A percentile compares a stretch with the other conserved stretches of the same genome.
Evolutionary conservation across 2,888 invertebrate species (phyloP).

Genomic region (Drosophila tripunctata): DNA sequence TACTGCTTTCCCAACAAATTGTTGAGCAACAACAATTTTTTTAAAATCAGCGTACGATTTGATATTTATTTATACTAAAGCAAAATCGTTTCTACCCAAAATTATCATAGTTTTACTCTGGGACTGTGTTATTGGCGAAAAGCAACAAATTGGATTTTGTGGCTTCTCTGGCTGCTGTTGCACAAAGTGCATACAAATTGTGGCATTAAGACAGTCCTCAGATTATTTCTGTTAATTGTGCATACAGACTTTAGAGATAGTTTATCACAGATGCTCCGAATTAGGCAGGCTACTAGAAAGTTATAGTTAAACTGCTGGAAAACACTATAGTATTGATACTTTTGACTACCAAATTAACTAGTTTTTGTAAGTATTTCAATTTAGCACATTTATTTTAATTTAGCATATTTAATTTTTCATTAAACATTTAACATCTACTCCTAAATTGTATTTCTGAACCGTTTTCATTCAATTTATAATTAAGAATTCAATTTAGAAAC

Average conservation of each 20-base stretch:
- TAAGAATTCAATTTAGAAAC: too few relatives aligned
- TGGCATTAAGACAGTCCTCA: not conserved
- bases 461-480: too few relatives aligned
- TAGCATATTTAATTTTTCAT: too few relatives aligned
- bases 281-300: too few relatives aligned
- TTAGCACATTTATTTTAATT: too few relatives aligned
- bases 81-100: slow-evolving; percentile 1
- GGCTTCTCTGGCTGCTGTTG: not conserved
- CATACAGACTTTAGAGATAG: not conserved
- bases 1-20: slow-evolving; percentile 16
- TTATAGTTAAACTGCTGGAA: too few relatives aligned
- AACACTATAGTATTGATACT: too few relatives aligned
- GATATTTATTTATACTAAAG: slow-evolving; percentile 27
- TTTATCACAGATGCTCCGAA: not conserved
- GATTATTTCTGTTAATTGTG: slow-evolving; percentile 19
- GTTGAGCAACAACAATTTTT: slow-evolving; percentile 21
- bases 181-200: slow-evolving; percentile 28
- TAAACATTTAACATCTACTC: too few relatives aligned
- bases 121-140: slow-evolving; percentile 4
- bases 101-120: slow-evolving; percentile 4
- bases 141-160: slow-evolving; percentile 31
- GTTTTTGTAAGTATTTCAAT: too few relatives aligned
- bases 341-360: too few relatives aligned
- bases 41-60: slow-evolving; percentile 28
- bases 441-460: too few relatives aligned